phyloP scores from a whole-genome alignment of 35 echinoderm and acorn worm genomes.

The Holothuria glaberrima region DNA sequence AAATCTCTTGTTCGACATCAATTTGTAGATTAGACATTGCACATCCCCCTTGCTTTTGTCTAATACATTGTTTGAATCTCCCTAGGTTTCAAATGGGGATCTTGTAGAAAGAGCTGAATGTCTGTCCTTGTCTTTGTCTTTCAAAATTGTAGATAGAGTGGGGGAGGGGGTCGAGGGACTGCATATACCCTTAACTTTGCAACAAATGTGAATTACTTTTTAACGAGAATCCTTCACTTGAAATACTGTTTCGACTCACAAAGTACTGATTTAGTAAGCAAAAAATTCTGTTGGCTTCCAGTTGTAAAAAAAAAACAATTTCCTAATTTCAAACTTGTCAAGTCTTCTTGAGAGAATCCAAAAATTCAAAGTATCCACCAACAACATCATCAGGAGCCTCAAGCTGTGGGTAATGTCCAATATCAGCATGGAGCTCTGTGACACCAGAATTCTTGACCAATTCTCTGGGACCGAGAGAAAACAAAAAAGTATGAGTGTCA shows the following conservation, averaged over 20 bases:
- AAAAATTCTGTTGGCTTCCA: neutral
- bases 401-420: slow-evolving; percentile 91
- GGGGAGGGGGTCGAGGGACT: no score
- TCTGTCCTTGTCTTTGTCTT: no score
- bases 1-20: no score
- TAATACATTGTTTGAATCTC: no score
- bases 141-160: no score
- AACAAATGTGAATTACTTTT: no score
- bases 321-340: neutral
- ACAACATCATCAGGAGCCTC: slow-evolving; percentile 76
- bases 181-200: no score
- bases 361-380: slow-evolving; percentile 72
- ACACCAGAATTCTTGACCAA: slow-evolving; percentile 85
- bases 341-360: slow-evolving; percentile 57
- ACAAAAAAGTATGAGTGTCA: neutral
- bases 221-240: neutral
- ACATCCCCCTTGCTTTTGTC: no score
- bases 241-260: neutral
- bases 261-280: no score
- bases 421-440: slow-evolving; percentile 62
- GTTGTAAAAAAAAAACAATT: neutral
- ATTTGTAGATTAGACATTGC: no score
- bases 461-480: slow-evolving; percentile 47
- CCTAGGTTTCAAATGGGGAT: no score
- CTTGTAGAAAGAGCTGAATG: no score